Evolutionary conservation across 2,888 invertebrate species (phyloP), one percentile per base, ranked within the genome.

Genomic region (Andrena dorsata): DNA sequence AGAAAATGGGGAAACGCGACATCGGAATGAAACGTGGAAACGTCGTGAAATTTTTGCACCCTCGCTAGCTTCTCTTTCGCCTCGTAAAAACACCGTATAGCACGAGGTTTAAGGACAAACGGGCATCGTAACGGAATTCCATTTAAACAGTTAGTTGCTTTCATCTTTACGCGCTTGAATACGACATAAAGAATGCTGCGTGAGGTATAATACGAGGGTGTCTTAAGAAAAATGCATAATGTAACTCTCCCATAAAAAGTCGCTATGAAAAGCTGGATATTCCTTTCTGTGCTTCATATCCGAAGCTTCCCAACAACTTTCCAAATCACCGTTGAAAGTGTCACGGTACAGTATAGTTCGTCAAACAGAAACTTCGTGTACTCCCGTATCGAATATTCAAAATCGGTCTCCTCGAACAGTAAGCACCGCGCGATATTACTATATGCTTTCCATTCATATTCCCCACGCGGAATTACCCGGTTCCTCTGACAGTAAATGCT

Each of bases 111-210:
- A 76, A 76, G 64, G 69, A 79, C 64, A 79, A 75, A 76, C 79
- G 79, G 64, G 79, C 69, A 47, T 76, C 79, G 76, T 79, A 79
- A 79, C 69, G 58, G 69, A 79, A 79, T 75, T 64, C 64, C 69
- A 79, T 79, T 79, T 76, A 73, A 64, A 64, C 76, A 79, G 76
- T 69, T 53, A 68, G 68, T 76, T 76, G 75, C 76, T 64, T 68
- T 69, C 69, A 63, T 79, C 60, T 70, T 79, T 79, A 79, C 56
- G 63, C 76, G 49, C 16, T 41, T 53, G 63, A 53, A 75, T 66
- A 61, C 76, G 56, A 47, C 58, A 76, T 64, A 79, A 79, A 75
- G 79, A 64, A 76, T 69, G 76, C 69, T 56, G 41, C 58, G 69
- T 23, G 13, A 79, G 49, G 49, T 41, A 69, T 76, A 76, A 79